These are phyloP conservation scores for Eupithecia dodoneata DNA, from an alignment of 2,888 invertebrate genomes.

Conservation along the genomic window DNA sequence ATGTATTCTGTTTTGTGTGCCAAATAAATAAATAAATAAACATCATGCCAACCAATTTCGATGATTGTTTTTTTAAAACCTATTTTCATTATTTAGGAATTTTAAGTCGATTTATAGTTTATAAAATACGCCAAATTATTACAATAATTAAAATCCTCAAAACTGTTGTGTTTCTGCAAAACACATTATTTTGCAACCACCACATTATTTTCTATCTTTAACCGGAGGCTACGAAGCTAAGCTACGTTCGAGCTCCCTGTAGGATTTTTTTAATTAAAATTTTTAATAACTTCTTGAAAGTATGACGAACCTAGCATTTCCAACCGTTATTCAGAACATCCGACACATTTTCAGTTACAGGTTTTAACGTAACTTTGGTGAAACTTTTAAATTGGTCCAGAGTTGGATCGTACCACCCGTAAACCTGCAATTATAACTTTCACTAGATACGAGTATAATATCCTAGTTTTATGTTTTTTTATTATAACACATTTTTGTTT, in stretches of 20 bases:
- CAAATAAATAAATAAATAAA: too few relatives aligned
- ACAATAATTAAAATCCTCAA: too few relatives aligned
- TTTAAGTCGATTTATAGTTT: too few relatives aligned
- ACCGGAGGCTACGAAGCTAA: background rate
- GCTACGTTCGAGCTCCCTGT: background rate
- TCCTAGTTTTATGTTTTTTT: too few relatives aligned
- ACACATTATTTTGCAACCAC: background rate
- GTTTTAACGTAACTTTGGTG: background rate
- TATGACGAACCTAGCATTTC: background rate
- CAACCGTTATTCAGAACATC: background rate
- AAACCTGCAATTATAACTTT: constrained; percentile 1
- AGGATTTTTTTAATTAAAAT: background rate
- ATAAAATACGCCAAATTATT: too few relatives aligned
- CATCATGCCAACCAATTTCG: too few relatives aligned
- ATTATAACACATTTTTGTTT: too few relatives aligned
- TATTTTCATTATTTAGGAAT: too few relatives aligned
- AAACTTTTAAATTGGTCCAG: constrained; percentile 13
- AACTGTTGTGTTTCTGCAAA: background rate
- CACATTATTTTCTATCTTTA: too few relatives aligned
- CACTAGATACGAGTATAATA: background rate
- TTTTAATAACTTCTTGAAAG: background rate
- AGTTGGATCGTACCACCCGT: constrained; percentile 11
- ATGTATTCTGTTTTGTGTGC: too few relatives aligned
- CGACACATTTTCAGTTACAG: background rate
- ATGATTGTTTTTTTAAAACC: too few relatives aligned